Evolutionary conservation across 2,113 vertebrate species (phyloP).

Genomic region (Xenopus borealis): DNA sequence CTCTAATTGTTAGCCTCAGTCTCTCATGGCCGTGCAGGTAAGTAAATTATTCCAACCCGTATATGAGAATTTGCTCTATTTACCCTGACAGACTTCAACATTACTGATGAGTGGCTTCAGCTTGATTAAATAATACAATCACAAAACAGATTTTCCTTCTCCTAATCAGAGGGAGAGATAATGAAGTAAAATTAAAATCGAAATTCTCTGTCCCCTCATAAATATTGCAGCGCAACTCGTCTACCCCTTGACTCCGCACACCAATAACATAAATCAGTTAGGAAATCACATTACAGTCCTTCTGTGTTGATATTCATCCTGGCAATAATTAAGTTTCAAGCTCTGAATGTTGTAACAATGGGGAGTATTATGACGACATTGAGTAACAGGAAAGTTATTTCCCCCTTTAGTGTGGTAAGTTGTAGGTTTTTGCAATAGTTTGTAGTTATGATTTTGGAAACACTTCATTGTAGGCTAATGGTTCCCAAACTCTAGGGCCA

Average conservation of each 20-base stretch:
- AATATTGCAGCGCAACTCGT: constrained; percentile 57
- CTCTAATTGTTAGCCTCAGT: constrained; percentile 76
- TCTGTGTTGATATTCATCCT: background rate
- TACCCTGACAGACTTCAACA: constrained; percentile 64
- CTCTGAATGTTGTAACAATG: background rate
- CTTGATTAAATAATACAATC: constrained; percentile 82
- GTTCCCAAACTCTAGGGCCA: no score
- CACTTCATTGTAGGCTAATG: no score
- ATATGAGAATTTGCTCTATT: constrained; percentile 74
- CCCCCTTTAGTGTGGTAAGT: no score
- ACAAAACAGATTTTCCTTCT: constrained; percentile 75
- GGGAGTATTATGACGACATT: no score
- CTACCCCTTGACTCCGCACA: constrained; percentile 22
- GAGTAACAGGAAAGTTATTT: no score
- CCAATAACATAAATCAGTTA: constrained; percentile 5
- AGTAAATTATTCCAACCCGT: constrained; percentile 70
- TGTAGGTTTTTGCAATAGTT: no score
- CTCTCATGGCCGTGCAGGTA: constrained; percentile 71
- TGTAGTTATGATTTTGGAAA: no score
- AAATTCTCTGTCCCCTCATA: constrained; percentile 56
- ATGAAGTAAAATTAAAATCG: constrained; percentile 79
- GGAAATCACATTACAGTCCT: background rate
- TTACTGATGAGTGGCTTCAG: constrained; percentile 73
- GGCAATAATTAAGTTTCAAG: background rate
- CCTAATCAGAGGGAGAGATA: constrained; percentile 75